Base-by-base conservation (phyloP, 2,888 invertebrate genomes). In the Apodemia duryi region DNA sequence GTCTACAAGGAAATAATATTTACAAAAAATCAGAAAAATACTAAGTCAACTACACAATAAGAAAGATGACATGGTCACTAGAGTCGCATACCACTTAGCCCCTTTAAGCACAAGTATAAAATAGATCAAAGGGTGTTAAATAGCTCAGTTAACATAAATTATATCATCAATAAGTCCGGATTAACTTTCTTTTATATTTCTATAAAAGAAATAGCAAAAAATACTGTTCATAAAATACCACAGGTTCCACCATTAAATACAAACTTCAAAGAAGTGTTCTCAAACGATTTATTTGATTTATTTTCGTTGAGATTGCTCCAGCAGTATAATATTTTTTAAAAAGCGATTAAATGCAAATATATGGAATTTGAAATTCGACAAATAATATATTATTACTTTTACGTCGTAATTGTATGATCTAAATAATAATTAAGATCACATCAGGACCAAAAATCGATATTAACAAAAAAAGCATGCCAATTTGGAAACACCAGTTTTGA, bases 1-100 rank as follows among this genome's bases (percentile, higher is more conserved):
- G 57, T 70, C 76, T 77, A 77, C 69, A 71, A 73, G 73, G 76
- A 75, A 78, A 73, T 69, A 69, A 72, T 88, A 88, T 88, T 84
- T 87, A 88, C 86, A 89, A 75, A 81, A 76, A 74, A 77, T 77
- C 72, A 72, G 76, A 77, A 72, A 73, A 73, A 72, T 72, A 79
- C 77, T 67, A 70, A 69, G 69, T 68, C 66, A 71, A 67, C 65
- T 68, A 65, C 63, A 68, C 64, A 74, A 74, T 72, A 49, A 43
- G 72, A 74, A 74, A 77, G 75, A 80, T 85, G 88, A 85, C 91
- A 91, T 88, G 89, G 89, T 86, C 80, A 86, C 83, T 70, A 83
- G 81, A 87, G 81, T 79, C 83, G 88, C 91, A 91, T 89, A 91
- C 90, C 91, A 89, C 89, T 82, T 68, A 81, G 80, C 81, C 82